Evolutionary conservation across 2,113 vertebrate genomes (phyloP).

Genomic region (Poecile atricapillus): DNA sequence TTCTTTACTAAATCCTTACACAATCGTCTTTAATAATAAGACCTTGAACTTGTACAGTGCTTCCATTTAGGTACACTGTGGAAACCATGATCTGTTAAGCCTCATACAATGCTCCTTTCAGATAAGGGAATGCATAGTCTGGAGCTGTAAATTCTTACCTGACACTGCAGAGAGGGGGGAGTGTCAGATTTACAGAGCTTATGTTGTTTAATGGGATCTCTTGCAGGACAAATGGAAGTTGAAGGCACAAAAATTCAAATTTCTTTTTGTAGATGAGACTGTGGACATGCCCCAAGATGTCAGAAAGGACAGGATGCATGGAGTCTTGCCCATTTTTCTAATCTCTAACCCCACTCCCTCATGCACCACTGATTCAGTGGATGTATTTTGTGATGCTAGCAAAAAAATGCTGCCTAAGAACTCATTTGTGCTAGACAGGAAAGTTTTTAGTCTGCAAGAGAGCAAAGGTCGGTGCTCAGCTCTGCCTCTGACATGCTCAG

Average conservation of each 20-base stretch:
- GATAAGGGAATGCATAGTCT: background rate
- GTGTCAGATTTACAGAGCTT: background rate
- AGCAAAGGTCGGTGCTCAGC: background rate
- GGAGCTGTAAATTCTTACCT: constrained; percentile 26
- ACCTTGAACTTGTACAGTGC: background rate
- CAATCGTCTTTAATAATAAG: background rate
- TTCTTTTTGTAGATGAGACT: background rate
- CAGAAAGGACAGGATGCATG: background rate
- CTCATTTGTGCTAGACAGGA: background rate
- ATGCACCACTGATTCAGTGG: fast-evolving
- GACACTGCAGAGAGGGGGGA: background rate
- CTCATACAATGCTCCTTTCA: background rate
- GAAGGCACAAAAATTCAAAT: background rate
- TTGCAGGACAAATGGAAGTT: background rate
- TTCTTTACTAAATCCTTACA: constrained; percentile 9
- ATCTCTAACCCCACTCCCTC: background rate
- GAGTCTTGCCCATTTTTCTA: background rate
- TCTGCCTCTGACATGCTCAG: background rate
- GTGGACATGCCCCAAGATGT: background rate
- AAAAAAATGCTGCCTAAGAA: background rate
- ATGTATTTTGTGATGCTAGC: background rate
- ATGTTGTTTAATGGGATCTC: background rate
- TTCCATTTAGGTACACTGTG: background rate
- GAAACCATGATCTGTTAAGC: background rate
- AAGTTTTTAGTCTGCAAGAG: background rate